phyloP scores from a whole-genome alignment of 2,113 vertebrate genomes.

The Morone chrysops region DNA sequence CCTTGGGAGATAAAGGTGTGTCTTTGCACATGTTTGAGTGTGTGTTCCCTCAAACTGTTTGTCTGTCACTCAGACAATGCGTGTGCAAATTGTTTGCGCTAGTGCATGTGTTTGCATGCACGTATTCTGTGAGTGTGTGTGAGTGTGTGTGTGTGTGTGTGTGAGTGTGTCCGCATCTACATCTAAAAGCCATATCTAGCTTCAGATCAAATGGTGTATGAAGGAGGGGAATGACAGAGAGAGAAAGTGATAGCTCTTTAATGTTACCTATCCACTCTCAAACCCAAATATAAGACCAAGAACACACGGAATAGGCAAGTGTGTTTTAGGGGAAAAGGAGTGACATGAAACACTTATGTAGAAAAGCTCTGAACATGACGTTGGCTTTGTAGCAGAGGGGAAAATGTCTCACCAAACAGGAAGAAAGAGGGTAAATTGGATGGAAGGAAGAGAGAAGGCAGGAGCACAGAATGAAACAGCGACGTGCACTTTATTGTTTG shows the following conservation, averaged over 20 bases:
- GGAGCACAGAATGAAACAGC: conserved; percentile 49
- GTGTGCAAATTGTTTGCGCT: conserved; percentile 54
- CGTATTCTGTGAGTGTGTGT: conserved; percentile 16
- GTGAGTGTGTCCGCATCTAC: conserved; percentile 61
- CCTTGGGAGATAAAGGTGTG: conserved; percentile 67
- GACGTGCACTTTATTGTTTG: conserved; percentile 62
- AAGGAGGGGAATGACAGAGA: conserved; percentile 81
- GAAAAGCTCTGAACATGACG: conserved; percentile 81
- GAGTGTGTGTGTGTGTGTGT: conserved; percentile 42
- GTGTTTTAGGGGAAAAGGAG: conserved; percentile 77
- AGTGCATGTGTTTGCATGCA: conserved; percentile 53
- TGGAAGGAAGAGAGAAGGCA: conserved; percentile 62
- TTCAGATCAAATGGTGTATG: conserved; percentile 81
- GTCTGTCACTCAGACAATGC: conserved; percentile 72
- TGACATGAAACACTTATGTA: conserved; percentile 79
- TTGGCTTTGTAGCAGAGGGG: conserved; percentile 70
- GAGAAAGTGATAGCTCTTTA: conserved; percentile 81
- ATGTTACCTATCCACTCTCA: conserved; percentile 81
- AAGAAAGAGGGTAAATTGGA: conserved; percentile 73
- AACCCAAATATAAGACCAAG: conserved; percentile 79
- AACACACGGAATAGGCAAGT: conserved; percentile 75
- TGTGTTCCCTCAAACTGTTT: conserved; percentile 65
- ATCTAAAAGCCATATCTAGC: conserved; percentile 79
- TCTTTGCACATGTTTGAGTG: conserved; percentile 67
- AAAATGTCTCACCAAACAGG: conserved; percentile 63